These are phyloP conservation scores for Strongylocentrotus purpuratus DNA, from an alignment of 35 echinoderm and acorn worm genomes.

Conservation along the genomic window DNA sequence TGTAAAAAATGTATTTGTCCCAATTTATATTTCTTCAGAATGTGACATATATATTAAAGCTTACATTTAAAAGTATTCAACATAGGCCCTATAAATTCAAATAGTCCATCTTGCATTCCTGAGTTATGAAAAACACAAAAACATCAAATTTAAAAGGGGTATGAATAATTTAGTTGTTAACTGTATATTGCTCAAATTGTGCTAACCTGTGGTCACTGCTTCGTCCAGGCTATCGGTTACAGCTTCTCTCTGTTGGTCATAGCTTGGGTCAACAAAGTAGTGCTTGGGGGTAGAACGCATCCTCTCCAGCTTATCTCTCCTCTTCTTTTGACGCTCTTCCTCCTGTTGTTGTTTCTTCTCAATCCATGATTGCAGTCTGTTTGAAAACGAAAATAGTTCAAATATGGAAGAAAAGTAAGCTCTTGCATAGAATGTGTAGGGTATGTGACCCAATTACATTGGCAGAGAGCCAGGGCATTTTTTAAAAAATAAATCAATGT, in stretches of 20 bases:
- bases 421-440: too few species aligned
- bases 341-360: conserved; percentile 81
- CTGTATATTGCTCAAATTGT: neutral
- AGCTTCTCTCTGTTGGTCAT: conserved; percentile 84
- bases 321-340: conserved; percentile 66
- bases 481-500: too few species aligned
- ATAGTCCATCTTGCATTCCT: too few species aligned
- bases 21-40: too few species aligned
- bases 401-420: neutral
- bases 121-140: too few species aligned
- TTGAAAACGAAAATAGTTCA: conserved; percentile 14
- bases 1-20: too few species aligned
- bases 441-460: too few species aligned
- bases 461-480: neutral
- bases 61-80: too few species aligned
- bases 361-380: conserved; percentile 86
- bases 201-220: conserved; percentile 79
- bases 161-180: too few species aligned
- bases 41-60: too few species aligned
- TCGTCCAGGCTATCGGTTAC: conserved; percentile 85
- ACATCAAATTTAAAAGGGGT: too few species aligned
- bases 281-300: conserved; percentile 85
- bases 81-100: too few species aligned
- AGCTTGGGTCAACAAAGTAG: conserved; percentile 86
- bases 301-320: conserved; percentile 83